Evolutionary conservation across 2,113 vertebrate genomes (phyloP).

Genomic region (Podiceps cristatus): DNA sequence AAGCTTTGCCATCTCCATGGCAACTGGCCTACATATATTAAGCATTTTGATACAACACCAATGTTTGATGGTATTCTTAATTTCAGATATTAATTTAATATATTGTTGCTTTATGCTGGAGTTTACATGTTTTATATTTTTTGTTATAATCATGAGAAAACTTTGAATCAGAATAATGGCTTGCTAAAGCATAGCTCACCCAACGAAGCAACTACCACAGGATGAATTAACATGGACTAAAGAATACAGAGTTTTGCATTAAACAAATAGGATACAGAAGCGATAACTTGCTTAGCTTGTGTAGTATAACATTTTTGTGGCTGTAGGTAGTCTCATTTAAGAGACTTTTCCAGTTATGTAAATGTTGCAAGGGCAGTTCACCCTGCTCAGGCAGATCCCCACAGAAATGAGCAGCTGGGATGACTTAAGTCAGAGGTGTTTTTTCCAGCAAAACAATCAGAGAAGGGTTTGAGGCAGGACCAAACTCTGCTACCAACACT

Average conservation of each 20-base stretch:
- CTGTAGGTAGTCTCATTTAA: neutral
- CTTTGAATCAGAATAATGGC: neutral
- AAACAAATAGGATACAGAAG: neutral
- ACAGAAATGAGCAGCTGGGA: neutral
- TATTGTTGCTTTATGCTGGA: neutral
- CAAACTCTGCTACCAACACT: neutral
- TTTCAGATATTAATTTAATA: neutral
- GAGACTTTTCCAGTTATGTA: neutral
- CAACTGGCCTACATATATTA: neutral
- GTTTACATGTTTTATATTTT: neutral
- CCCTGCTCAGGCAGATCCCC: neutral
- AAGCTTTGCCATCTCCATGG: slow-evolving; percentile 42
- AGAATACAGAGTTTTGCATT: neutral
- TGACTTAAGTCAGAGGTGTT: neutral
- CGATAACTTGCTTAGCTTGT: neutral
- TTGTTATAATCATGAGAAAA: neutral
- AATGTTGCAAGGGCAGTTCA: neutral
- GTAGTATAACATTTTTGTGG: neutral
- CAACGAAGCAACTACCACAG: neutral
- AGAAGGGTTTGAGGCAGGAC: neutral
- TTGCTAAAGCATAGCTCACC: neutral
- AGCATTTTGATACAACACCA: neutral
- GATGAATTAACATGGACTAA: neutral
- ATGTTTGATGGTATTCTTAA: neutral
- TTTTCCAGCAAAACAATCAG: neutral